phyloP scores from a whole-genome alignment of 2,888 invertebrate genomes.

The Eugnorisma glareosa region DNA sequence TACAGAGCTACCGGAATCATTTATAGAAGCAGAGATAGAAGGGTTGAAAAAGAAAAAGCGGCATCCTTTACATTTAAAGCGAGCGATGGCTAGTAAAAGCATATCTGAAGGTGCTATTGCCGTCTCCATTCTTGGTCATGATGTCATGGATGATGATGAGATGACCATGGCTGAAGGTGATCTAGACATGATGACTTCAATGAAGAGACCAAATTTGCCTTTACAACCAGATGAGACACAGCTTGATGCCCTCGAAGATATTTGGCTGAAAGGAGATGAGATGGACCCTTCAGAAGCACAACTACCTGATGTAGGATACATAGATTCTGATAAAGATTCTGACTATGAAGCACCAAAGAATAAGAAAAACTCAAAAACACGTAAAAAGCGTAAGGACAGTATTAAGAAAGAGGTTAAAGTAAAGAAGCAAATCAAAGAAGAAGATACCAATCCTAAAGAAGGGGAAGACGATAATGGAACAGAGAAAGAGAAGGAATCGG shows the following conservation, averaged over 20 bases:
- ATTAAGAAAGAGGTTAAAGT: slow-evolving; percentile 74
- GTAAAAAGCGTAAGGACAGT: slow-evolving; percentile 77
- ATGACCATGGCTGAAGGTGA: slow-evolving; percentile 90
- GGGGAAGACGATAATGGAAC: slow-evolving; percentile 61
- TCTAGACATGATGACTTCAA: slow-evolving; percentile 88
- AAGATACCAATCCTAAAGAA: slow-evolving; percentile 65
- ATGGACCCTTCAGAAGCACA: slow-evolving; percentile 91
- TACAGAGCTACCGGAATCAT: slow-evolving; percentile 92
- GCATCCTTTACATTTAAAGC: slow-evolving; percentile 91
- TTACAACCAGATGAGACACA: slow-evolving; percentile 93
- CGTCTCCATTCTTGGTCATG: slow-evolving; percentile 91
- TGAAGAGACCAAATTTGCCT: slow-evolving; percentile 85
- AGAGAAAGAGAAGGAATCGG: slow-evolving; percentile 61
- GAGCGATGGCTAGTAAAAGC: slow-evolving; percentile 90
- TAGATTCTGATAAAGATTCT: slow-evolving; percentile 87
- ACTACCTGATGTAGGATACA: slow-evolving; percentile 87
- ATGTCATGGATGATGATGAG: slow-evolving; percentile 89
- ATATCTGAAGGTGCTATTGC: slow-evolving; percentile 91
- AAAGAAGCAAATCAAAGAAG: slow-evolving; percentile 65
- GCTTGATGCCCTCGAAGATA: slow-evolving; percentile 94
- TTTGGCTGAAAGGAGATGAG: slow-evolving; percentile 95
- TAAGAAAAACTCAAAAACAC: slow-evolving; percentile 74
- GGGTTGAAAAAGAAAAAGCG: slow-evolving; percentile 91
- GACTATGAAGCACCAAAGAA: slow-evolving; percentile 83
- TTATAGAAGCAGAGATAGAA: slow-evolving; percentile 91